Evolutionary conservation across 2,797 vertebrate species (phyloP), one percentile per base, ranked within the genome.

Genomic region (Hozukius guyotensis): DNA sequence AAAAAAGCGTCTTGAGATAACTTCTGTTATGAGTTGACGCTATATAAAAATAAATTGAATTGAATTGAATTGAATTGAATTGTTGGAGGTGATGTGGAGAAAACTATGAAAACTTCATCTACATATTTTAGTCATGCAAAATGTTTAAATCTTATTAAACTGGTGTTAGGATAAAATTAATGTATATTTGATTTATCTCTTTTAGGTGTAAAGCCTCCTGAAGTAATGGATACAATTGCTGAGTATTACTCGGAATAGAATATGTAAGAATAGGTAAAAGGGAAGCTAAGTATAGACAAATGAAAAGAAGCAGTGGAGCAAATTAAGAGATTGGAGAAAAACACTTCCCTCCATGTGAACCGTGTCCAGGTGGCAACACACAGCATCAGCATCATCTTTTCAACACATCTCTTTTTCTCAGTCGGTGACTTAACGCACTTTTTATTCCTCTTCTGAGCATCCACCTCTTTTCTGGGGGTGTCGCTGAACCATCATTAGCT

Each of bases 401-500:
- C 16, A 52, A 32, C 74, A 22, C 31, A 57, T 63, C n/a, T n/a
- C 27, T 36, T n/a, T 12, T 12, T 22, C 52, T 53, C n/a, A 22
- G 52, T 53, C 24, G 16, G 13, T 32, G 14, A 66, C 75, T 60
- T 59, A 24, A 42, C 29, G 20, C 49, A 29, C 20, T 14, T 53
- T 22, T 16, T 49, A 27, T 57, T 20, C n/a, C 25, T 52, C 16
- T 38, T 74, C n/a, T 22, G 24, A 27, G 14, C 20, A 52, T 5
- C 46, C 63, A 55, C 72, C 62, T 68, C 52, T 49, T 77, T 36
- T 36, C 55, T 46, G 70, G 27, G 70, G 31, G 68, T 88, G 84
- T 87, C 85, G 86, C 78, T 80, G 87, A 88, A 84, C 84, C 82
- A 80, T 88, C 86, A 87, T 91, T 87, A 90, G 78, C 91, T 92